These are phyloP conservation scores for Cygnus atratus DNA, from an alignment of 2,113 vertebrate genomes.

Conservation along the genomic window DNA sequence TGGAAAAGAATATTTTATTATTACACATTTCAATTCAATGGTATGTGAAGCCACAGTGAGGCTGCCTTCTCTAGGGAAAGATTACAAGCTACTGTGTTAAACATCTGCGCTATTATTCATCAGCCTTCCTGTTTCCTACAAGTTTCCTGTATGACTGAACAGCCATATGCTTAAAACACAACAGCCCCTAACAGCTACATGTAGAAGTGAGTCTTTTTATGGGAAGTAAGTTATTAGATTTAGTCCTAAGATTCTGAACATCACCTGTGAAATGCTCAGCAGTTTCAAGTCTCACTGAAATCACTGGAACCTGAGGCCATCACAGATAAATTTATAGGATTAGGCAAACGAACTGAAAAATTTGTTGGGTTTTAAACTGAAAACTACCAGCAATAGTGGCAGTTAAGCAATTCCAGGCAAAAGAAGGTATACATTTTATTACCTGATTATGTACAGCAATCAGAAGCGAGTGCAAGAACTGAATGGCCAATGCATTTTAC, in stretches of 20 bases:
- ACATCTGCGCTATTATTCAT: slow-evolving; percentile 50
- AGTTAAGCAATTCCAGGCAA: background rate
- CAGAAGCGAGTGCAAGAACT: background rate
- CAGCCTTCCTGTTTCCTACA: slow-evolving; percentile 57
- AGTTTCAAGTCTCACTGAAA: background rate
- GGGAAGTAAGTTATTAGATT: background rate
- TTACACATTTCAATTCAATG: background rate
- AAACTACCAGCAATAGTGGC: background rate
- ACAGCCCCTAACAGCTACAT: slow-evolving; percentile 25
- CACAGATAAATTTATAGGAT: background rate
- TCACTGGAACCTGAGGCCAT: background rate
- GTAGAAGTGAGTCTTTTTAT: background rate
- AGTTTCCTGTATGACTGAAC: slow-evolving; percentile 71
- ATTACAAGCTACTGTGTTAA: background rate
- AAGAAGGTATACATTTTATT: background rate
- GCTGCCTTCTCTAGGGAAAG: background rate
- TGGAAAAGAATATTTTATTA: background rate
- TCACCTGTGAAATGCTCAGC: background rate
- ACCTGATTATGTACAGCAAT: background rate
- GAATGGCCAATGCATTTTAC: background rate
- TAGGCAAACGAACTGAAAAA: background rate
- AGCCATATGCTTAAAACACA: slow-evolving; percentile 70
- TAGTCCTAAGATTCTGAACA: background rate
- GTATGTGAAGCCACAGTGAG: background rate
- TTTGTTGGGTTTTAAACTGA: slow-evolving; percentile 6